A percentile compares a stretch with the other conserved stretches of the same genome.
Conservation (phyloP, 2,113 vertebrate genomes). For the Actenoides hombroni region DNA sequence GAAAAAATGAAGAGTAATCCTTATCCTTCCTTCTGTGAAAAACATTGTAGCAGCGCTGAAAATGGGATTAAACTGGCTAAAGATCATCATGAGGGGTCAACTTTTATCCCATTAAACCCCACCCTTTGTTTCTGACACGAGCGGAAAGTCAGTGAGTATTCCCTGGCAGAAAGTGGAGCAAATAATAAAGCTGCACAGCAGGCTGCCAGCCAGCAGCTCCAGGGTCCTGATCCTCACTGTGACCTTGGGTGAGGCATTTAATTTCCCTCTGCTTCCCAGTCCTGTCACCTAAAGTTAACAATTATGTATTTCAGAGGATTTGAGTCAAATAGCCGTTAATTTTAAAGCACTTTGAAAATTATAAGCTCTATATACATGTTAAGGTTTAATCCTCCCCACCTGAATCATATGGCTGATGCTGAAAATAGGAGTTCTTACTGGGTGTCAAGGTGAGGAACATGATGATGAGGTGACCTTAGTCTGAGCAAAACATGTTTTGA, state of each 20-base stretch:
- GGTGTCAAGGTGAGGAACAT: not conserved
- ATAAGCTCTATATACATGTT: accelerated
- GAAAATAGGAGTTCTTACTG: not conserved
- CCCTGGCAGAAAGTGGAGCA: not conserved
- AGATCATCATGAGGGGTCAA: not conserved
- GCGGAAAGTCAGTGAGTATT: not conserved
- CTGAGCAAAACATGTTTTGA: not conserved
- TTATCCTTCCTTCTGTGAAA: not conserved
- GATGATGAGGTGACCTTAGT: not conserved
- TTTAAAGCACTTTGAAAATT: not conserved
- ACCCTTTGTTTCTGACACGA: conserved; percentile 1
- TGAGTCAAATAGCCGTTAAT: not conserved
- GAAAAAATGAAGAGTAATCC: conserved; percentile 3
- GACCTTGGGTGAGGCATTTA: not conserved
- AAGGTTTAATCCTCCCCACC: not conserved
- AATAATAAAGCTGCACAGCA: not conserved
- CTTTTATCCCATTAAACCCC: conserved; percentile 25
- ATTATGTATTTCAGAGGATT: not conserved
- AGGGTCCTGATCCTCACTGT: not conserved
- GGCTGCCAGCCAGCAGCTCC: not conserved
- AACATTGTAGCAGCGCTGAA: not conserved
- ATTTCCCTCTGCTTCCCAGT: not conserved
- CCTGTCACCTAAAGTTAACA: not conserved
- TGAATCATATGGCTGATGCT: not conserved
- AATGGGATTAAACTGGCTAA: conserved; percentile 10